phyloP scores from a whole-genome alignment of 2,888 invertebrate genomes.

The Galerucella nymphaeae region DNA sequence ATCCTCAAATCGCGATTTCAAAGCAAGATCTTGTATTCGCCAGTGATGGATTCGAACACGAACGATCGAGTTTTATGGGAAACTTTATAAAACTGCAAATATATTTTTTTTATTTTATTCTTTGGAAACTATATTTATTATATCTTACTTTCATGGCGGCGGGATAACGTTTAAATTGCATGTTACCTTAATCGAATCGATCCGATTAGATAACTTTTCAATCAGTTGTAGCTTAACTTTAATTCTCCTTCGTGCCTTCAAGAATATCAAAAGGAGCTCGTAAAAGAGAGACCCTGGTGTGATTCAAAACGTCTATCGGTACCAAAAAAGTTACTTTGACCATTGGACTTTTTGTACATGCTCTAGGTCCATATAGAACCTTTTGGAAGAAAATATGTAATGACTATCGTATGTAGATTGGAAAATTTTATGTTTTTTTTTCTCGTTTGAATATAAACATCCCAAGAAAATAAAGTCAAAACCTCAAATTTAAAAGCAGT shows the following conservation, averaged over 20 bases:
- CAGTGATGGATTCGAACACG: constrained; percentile 9
- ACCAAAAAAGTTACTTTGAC: not conserved
- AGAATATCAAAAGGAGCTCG: too few relatives aligned
- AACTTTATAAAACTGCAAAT: not conserved
- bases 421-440: too few relatives aligned
- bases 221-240: not conserved
- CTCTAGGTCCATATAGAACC: too few relatives aligned
- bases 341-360: too few relatives aligned
- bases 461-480: too few relatives aligned
- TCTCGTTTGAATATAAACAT: too few relatives aligned
- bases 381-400: too few relatives aligned
- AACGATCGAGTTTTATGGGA: not conserved
- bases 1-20: constrained; percentile 11
- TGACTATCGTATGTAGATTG: too few relatives aligned
- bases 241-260: not conserved
- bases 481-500: not conserved
- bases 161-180: constrained; percentile 15
- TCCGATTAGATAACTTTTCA: constrained; percentile 12
- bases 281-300: too few relatives aligned
- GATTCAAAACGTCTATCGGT: too few relatives aligned
- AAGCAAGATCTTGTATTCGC: constrained; percentile 2
- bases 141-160: constrained; percentile 11
- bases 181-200: constrained; percentile 9
- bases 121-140: constrained; percentile 1
- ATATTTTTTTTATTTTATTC: not conserved